Evolutionary conservation across 2,113 vertebrate species (phyloP), one percentile per base, ranked within the genome.

Genomic region (Chaenogobius annularis): DNA sequence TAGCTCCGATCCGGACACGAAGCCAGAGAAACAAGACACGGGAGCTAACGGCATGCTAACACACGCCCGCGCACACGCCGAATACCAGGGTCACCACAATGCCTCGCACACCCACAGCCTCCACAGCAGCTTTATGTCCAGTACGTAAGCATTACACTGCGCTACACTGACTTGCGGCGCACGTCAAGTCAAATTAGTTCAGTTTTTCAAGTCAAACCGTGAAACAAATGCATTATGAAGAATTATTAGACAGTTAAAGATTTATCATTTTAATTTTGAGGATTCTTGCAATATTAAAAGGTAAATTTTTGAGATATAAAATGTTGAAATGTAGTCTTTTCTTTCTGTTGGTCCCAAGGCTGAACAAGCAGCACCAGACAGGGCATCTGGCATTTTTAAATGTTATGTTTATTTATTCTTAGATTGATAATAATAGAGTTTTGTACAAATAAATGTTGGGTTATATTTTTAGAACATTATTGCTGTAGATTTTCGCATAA

Each of bases 11-110:
- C 77, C 80, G 76, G 81, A 89, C 87, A 48, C 4, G 81, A 55
- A 81, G 67, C 86, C 78, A 79, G 79, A 74, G 72, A 31, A 37
- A 70, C 66, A 78, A n/a, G 55, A 79, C 72, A 78, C 78, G 54
- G 76, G 44, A 82, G 76, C 75, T 66, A 72, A 4, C 31, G 20
- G 50, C 35, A 15, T 40, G 62, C 72, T 55, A 54, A 77, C 56
- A 82, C 80, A 84, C 79, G 54, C 78, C 70, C 19, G 63, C 75
- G 7, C 75, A 68, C 73, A 77, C n/a, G n/a, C 70, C 54, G 77
- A 76, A 73, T 64, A 71, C 63, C 23, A 10, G 80, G 78, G 85
- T 88, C 77, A 80, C 81, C 77, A 85, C 81, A 85, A 81, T 78
- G 70, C 79, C 75, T 82, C 80, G 83, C 66, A 76, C 82, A 69